Base-by-base conservation (phyloP, 2,888 invertebrate genomes). In the Panorpa germanica region DNA sequence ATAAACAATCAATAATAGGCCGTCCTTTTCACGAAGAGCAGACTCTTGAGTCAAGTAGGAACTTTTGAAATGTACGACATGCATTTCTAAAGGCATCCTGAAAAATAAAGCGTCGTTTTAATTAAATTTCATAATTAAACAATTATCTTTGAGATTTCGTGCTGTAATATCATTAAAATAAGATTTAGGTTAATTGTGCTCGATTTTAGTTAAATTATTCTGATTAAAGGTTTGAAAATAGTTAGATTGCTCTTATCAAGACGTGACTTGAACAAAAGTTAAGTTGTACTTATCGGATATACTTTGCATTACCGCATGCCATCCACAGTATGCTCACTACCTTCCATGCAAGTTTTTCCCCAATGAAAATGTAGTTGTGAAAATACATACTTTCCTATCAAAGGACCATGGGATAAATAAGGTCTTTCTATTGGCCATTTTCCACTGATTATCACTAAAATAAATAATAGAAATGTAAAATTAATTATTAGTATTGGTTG, bases 361-460 rank as follows among this genome's bases (percentile, higher is more conserved):
- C 74, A 75, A 43, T 75, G 73, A 42, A 75, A 70, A 46, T 75
- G 73, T 20, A 71, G 50, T 46, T 74, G 72, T 0, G 70, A 67
- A 29, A 74, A 57, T 1, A 67, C 52, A 38, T 71, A 72, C 34
- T 64, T 66, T 6, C 62, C 63, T 4, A 50, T 33, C 24, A 75
- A 55, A 1, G 70, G 68, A 0, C 73, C 73, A 1, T 61, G 63
- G 31, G 54, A 51, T 23, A 74, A 38, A 41, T 60, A 68, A 0
- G 73, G 71, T 3, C 64, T 46, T 35, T 66, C 64, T 4, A 61
- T 49, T 23, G 49, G 53, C 72, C 72, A 75, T 49, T 67, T 68
- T 2, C 62, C 63, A 28, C 67, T 70, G 8, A 72, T 36, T 28
- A 70, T 45, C 20, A 69, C 72, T 72, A 41, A n/a, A 4, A 40